These are phyloP conservation scores for Malacoctenus gilli DNA, from an alignment of 2,797 vertebrate species.

Conservation along the genomic window DNA sequence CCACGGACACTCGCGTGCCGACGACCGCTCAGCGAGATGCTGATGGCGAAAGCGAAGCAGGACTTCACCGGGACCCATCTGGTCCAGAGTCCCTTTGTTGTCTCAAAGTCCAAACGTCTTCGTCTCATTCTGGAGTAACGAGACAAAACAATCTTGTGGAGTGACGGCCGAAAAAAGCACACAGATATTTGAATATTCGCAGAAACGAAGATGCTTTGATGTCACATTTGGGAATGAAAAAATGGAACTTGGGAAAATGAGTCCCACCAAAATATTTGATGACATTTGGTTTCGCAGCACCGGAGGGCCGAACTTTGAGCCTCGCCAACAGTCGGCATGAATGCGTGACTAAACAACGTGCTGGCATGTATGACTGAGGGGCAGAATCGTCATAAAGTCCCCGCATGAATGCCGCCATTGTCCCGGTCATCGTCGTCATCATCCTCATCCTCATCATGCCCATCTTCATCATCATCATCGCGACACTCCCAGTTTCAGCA, in stretches of 20 bases:
- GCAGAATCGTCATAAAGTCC: conserved; percentile 59
- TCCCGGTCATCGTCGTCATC: conserved; percentile 59
- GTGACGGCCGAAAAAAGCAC: no score
- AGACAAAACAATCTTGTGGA: background rate
- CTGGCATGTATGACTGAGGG: conserved; percentile 64
- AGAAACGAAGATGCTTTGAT: no score
- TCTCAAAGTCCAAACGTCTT: background rate
- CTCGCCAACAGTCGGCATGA: conserved; percentile 42
- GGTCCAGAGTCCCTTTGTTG: background rate
- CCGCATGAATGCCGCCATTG: conserved; percentile 74
- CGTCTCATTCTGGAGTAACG: background rate
- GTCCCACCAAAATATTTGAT: conserved; percentile 10
- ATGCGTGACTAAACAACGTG: conserved; percentile 67
- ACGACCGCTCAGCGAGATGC: conserved; percentile 15
- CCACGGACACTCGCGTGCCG: conserved; percentile 40
- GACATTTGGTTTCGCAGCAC: conserved; percentile 5
- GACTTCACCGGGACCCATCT: conserved; percentile 13
- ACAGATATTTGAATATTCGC: no score
- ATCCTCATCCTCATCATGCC: conserved; percentile 68
- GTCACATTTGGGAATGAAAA: no score
- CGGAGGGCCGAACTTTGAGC: conserved; percentile 36
- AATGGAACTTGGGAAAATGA: no score
- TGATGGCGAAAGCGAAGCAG: conserved; percentile 35
- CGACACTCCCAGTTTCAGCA: conserved; percentile 45
- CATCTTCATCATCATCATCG: conserved; percentile 63